Percentiles rank a stretch among this genome's conserved stretches.
phyloP scores from a whole-genome alignment of 2,113 vertebrate genomes.

The Ameiurus melas region DNA sequence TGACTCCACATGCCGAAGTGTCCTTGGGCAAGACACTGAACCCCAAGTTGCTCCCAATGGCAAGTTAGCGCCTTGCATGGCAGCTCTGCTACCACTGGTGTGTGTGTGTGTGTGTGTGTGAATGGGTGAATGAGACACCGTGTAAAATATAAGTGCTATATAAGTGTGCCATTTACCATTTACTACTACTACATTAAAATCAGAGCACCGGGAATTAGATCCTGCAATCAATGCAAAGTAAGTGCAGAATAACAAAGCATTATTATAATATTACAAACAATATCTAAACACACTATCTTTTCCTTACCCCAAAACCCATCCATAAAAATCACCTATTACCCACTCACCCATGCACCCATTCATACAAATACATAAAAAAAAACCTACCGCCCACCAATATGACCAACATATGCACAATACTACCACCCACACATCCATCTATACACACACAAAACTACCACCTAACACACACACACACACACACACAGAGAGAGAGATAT shows the following conservation, averaged over 20 bases:
- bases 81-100: too few relatives aligned
- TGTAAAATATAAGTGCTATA: too few relatives aligned
- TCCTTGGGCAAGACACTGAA: too few relatives aligned
- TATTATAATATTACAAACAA: not conserved
- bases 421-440: not conserved
- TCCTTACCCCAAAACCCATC: not conserved
- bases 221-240: not conserved
- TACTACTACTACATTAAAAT: not conserved
- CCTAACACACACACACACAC: not conserved
- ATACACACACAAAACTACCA: not conserved
- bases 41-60: too few relatives aligned
- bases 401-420: constrained; percentile 18
- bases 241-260: not conserved
- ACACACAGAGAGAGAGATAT: constrained; percentile 9
- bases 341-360: not conserved
- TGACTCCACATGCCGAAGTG: too few relatives aligned
- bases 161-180: too few relatives aligned
- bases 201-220: not conserved
- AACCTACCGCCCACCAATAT: not conserved
- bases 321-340: not conserved
- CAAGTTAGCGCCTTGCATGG: too few relatives aligned
- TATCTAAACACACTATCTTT: not conserved
- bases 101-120: too few relatives aligned
- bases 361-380: not conserved
- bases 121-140: too few relatives aligned